These are phyloP conservation scores for Megalops atlanticus DNA, from an alignment of 2,113 vertebrate species.

Conservation along the genomic window DNA sequence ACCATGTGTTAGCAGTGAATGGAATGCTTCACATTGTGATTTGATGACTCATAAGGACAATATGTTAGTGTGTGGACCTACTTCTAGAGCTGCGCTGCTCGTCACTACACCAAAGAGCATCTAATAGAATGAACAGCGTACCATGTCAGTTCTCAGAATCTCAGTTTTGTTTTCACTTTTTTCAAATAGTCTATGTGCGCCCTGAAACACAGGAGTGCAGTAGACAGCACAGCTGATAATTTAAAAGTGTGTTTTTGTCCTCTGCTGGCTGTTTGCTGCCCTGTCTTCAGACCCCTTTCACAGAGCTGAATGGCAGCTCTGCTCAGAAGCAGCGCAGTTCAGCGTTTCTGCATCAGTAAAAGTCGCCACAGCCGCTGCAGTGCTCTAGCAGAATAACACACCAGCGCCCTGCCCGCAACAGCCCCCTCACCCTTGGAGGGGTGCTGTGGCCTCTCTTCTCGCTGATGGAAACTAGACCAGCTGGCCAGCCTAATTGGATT, in stretches of 20 bases:
- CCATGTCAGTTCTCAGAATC: neutral
- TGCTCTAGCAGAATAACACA: neutral
- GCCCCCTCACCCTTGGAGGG: neutral
- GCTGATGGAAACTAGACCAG: constrained; percentile 9
- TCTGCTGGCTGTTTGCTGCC: neutral
- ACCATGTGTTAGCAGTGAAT: neutral
- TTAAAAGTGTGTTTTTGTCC: neutral
- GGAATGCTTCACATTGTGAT: neutral
- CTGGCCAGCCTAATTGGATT: constrained; percentile 31
- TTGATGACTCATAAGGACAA: neutral
- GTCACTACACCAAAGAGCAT: neutral
- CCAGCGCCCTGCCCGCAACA: neutral
- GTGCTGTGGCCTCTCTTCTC: neutral
- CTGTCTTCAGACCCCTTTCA: neutral
- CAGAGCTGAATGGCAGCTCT: neutral
- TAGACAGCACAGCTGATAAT: neutral
- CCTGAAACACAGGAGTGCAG: neutral
- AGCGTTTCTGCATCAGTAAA: neutral
- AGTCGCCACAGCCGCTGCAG: neutral
- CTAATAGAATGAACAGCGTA: neutral
- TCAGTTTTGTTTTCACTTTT: neutral
- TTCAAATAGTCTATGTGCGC: neutral
- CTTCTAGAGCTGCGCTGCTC: neutral
- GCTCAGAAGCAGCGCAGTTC: neutral
- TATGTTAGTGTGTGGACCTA: neutral